Percentiles rank a stretch among this genome's conserved stretches.
Evolutionary conservation across 2,113 vertebrate genomes (phyloP).

Genomic region (Corydoras sp.): DNA sequence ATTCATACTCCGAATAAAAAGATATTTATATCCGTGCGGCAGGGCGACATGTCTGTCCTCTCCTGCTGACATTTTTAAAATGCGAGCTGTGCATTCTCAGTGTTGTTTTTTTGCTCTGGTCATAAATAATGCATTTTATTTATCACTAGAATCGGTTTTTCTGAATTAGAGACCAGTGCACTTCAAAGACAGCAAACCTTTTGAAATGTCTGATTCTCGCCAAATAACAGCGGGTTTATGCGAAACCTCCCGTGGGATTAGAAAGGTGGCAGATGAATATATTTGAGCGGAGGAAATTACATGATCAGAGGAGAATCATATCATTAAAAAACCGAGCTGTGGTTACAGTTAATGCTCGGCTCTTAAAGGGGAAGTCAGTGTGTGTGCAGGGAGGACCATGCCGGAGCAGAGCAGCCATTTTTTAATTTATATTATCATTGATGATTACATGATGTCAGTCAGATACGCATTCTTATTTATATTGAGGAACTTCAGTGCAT

Average conservation of each 20-base stretch:
- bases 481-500: no score
- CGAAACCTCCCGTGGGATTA: constrained; percentile 71
- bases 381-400: constrained; percentile 43
- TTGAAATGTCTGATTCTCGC: constrained; percentile 74
- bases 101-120: no score
- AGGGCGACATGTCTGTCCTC: no score
- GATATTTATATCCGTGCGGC: no score
- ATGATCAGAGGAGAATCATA: constrained; percentile 66
- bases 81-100: no score
- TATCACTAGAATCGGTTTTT: constrained; percentile 51
- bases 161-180: constrained; percentile 70
- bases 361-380: constrained; percentile 57
- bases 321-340: constrained; percentile 45
- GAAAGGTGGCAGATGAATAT: constrained; percentile 76
- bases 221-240: constrained; percentile 71
- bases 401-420: not conserved
- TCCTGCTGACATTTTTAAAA: no score
- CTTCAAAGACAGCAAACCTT: constrained; percentile 76
- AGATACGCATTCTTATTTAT: no score
- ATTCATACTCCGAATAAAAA: no score
- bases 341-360: constrained; percentile 51
- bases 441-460: no score
- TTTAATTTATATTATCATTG: constrained; percentile 49
- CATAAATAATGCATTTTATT: no score
- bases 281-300: constrained; percentile 71